A percentile compares a stretch with the other conserved stretches of the same genome.
Evolutionary conservation across 2,113 vertebrate species (phyloP).

Genomic region (Dipodomys ordii): DNA sequence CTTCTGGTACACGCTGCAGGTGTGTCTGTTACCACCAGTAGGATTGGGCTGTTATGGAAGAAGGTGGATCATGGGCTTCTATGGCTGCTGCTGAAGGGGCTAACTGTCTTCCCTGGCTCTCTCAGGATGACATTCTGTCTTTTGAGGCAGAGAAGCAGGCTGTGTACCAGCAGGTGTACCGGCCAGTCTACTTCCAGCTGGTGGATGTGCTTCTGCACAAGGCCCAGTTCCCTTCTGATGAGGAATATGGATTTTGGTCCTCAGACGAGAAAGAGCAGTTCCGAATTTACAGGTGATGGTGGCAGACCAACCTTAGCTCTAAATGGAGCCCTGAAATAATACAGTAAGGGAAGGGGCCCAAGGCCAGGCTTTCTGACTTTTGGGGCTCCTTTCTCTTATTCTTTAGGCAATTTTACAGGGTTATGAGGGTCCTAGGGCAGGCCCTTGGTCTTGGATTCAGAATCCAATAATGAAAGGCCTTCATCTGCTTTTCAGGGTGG

Average conservation of each 20-base stretch:
- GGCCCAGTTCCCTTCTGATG: conserved; percentile 97
- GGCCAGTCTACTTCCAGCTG: conserved; percentile 98
- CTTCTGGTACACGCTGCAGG: conserved; percentile 99
- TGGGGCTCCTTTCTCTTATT: conserved; percentile 23
- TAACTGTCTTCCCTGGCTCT: conserved; percentile 50
- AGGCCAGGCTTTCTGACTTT: conserved; percentile 23
- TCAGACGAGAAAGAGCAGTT: conserved; percentile 99
- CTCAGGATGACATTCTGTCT: conserved; percentile 97
- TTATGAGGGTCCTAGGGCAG: conserved; percentile 14
- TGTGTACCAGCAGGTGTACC: conserved; percentile 98
- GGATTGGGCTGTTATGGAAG: neutral
- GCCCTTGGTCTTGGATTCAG: neutral
- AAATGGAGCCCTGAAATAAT: conserved; percentile 41
- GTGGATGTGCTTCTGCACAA: conserved; percentile 98
- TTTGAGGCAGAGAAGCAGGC: conserved; percentile 97
- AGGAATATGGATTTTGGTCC: conserved; percentile 97
- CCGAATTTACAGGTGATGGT: conserved; percentile 96
- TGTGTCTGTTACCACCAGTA: conserved; percentile 72
- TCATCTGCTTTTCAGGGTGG: conserved; percentile 91
- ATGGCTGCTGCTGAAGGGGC: neutral
- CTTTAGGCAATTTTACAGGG: neutral
- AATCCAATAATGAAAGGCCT: conserved; percentile 11
- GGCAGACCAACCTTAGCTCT: conserved; percentile 28
- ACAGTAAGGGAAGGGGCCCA: neutral
- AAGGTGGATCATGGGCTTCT: neutral